Base-by-base conservation (phyloP, 2,797 vertebrate genomes). In the Numenius phaeopus region DNA sequence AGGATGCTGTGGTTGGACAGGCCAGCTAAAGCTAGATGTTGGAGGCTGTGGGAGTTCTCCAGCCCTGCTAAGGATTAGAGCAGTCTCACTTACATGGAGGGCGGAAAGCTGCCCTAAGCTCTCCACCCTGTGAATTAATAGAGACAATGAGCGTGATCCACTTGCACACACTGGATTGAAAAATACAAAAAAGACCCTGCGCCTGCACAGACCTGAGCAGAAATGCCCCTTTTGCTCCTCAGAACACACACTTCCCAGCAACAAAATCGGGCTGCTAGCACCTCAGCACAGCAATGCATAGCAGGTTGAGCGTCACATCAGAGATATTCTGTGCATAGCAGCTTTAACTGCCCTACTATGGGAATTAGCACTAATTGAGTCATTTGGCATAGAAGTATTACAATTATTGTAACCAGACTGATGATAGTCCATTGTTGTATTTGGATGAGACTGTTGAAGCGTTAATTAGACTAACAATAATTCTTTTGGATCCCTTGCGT, bases 21-120 rank as follows among this genome's bases (percentile, higher is more conserved):
- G 23, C 6, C 17, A 37, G 2, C 13, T 47, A 27, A 24, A 2
- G 3, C 8, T 18, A 26, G 12, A 42, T 1, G 3, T 4, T 58
- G 29, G 39, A 91, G 26, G 79, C 27, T 70, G 49, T 19, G 34
- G 20, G n/a, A 69, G 11, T 3, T 66, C 69, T 40, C 34, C n/a
- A 39, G 52, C 50, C 39, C 65, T 46, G 69, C 52, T 49, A 23
- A 67, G 52, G 12, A 50, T 19, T 37, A 70, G 7, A 85, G 11
- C 29, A 55, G 14, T 54, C 47, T 83, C 30, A 30, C 30, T 24
- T 44, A 64, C 3, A 20, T 30, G 2, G 4, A 16, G 3, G 18
- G 4, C 32, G 80, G 42, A 86, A 88, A 62, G 27, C 50, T 80
- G n/a, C 22, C 23, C 34, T 42, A 49, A 9, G 26, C 12, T 73